Evolutionary conservation across 1,140 invertebrate species (phyloP).

Genomic region (Scaptomyza montana): DNA sequence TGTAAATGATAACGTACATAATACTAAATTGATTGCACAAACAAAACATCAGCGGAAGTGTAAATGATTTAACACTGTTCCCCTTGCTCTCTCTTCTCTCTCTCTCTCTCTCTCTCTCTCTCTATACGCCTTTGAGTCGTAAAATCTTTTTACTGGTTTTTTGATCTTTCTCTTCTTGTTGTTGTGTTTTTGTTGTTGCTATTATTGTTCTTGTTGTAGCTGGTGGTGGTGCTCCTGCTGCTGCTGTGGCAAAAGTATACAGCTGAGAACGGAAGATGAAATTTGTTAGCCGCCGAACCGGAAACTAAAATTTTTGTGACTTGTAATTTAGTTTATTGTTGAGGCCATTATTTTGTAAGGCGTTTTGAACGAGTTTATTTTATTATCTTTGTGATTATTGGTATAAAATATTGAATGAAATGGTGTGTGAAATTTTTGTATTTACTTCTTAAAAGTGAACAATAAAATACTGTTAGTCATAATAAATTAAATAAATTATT

Average conservation of each 20-base stretch:
- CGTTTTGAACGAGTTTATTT: slow-evolving; percentile 7
- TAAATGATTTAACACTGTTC: slow-evolving; percentile 81
- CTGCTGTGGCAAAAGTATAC: slow-evolving; percentile 29
- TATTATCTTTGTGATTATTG: slow-evolving; percentile 30
- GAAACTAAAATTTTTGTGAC: slow-evolving; percentile 63
- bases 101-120: slow-evolving; percentile 36
- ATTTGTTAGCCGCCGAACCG: slow-evolving; percentile 58
- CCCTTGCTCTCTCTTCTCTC: no score
- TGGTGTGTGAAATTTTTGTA: background rate
- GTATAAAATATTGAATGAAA: slow-evolving; percentile 6
- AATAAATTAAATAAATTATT: background rate
- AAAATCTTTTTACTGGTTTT: slow-evolving; percentile 49
- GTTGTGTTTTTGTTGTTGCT: no score
- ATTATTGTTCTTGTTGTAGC: slow-evolving; percentile 1
- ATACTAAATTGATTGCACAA: slow-evolving; percentile 82
- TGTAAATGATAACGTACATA: slow-evolving; percentile 72
- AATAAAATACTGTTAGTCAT: background rate
- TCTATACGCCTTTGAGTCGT: slow-evolving; percentile 46
- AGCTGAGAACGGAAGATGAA: slow-evolving; percentile 34
- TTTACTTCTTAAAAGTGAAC: background rate
- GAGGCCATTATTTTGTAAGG: slow-evolving; percentile 57
- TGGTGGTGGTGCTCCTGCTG: background rate
- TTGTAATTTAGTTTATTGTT: slow-evolving; percentile 71
- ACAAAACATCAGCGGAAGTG: slow-evolving; percentile 78
- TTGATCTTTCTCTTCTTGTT: slow-evolving; percentile 1